phyloP scores from a whole-genome alignment of 2,113 vertebrate species.

The Nesogale talazaci region DNA sequence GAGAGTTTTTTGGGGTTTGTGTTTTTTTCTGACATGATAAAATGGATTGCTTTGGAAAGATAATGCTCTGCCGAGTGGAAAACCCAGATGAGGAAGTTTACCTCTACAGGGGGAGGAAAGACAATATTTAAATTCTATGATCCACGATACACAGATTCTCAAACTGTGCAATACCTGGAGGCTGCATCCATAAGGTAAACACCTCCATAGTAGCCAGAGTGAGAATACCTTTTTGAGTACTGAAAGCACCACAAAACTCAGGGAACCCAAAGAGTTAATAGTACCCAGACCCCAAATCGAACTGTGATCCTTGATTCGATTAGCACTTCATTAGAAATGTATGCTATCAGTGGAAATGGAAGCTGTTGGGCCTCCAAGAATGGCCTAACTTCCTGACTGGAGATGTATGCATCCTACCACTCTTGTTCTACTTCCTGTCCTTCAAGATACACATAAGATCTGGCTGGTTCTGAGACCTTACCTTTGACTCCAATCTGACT shows the following conservation, averaged over 20 bases:
- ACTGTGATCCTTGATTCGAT: too few relatives aligned
- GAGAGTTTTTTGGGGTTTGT: neutral
- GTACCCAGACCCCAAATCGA: neutral
- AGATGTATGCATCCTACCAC: neutral
- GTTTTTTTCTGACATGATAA: neutral
- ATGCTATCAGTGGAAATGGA: neutral
- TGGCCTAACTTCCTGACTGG: neutral
- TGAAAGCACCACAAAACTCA: neutral
- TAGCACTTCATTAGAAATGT: neutral
- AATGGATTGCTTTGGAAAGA: neutral
- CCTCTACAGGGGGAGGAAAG: neutral
- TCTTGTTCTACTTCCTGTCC: neutral
- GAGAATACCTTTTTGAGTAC: accelerated
- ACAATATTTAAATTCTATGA: neutral
- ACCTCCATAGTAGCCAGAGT: accelerated
- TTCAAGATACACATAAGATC: neutral
- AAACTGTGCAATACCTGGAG: neutral
- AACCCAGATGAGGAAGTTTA: neutral
- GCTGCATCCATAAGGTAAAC: neutral
- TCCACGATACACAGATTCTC: neutral
- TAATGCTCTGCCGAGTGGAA: neutral
- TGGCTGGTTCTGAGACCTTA: neutral
- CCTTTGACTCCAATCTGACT: neutral
- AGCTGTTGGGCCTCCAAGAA: neutral
- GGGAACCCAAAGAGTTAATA: neutral